These are phyloP conservation scores for Rhinoderma darwinii DNA, from an alignment of 2,113 vertebrate species.

Conservation along the genomic window DNA sequence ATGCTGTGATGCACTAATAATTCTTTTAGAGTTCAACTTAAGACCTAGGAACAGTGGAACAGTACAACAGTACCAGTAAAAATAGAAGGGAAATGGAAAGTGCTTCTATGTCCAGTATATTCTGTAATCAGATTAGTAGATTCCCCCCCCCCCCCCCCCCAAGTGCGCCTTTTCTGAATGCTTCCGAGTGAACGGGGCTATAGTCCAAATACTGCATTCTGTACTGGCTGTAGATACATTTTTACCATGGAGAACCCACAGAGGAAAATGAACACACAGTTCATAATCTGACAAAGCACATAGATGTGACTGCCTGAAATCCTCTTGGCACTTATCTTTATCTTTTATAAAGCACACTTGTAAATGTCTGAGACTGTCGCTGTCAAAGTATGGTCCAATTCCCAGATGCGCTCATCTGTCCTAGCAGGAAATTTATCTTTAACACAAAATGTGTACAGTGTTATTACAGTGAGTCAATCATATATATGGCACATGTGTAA, in stretches of 20 bases:
- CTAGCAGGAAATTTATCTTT: slow-evolving; percentile 18
- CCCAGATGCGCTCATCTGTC: slow-evolving; percentile 3
- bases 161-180: neutral
- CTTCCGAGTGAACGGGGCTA: neutral
- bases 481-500: neutral
- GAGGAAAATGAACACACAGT: neutral
- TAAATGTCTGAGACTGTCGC: slow-evolving; percentile 27
- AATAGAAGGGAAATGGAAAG: slow-evolving; percentile 12
- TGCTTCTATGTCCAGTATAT: neutral
- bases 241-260: neutral
- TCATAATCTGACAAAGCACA: slow-evolving; percentile 8
- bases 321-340: slow-evolving; percentile 38
- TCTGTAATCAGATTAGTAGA: slow-evolving; percentile 38
- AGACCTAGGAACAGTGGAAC: neutral
- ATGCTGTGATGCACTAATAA: neutral
- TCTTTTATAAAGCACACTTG: slow-evolving; percentile 18
- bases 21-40: neutral
- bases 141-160: too few relatives aligned
- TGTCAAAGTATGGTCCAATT: slow-evolving; percentile 30
- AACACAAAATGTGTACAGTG: neutral
- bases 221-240: neutral
- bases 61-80: neutral
- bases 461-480: neutral
- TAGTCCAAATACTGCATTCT: neutral
- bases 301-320: slow-evolving; percentile 29